Conservation (phyloP, 1,140 invertebrate species). For the Amphibalanus amphitrite region DNA sequence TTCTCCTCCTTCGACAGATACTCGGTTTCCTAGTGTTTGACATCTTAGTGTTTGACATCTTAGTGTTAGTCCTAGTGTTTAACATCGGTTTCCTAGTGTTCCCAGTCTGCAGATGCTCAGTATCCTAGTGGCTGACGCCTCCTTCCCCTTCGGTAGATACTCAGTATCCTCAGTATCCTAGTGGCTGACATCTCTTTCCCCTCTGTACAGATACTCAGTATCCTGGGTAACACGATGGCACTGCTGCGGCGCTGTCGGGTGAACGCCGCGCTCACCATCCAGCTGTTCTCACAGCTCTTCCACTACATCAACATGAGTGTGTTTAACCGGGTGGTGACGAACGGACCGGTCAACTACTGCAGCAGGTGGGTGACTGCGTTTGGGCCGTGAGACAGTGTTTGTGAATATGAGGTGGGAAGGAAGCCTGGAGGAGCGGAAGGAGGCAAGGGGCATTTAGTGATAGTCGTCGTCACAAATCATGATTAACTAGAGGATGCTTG, state of each 20-base stretch:
- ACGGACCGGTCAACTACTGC: constrained; percentile 29
- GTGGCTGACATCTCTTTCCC: constrained; percentile 29
- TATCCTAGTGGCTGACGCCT: constrained; percentile 22
- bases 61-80: background rate
- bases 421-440: too few relatives aligned
- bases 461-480: too few relatives aligned
- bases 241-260: constrained; percentile 76
- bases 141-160: too few relatives aligned
- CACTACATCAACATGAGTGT: constrained; percentile 92
- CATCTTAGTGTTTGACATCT: too few relatives aligned
- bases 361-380: constrained; percentile 22
- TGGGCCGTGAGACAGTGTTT: background rate
- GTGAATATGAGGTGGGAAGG: too few relatives aligned
- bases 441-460: too few relatives aligned
- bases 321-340: constrained; percentile 61
- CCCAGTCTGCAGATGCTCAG: constrained; percentile 35
- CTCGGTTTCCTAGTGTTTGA: background rate
- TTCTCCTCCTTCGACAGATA: background rate
- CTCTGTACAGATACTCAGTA: constrained; percentile 38
- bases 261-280: constrained; percentile 94
- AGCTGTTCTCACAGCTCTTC: constrained; percentile 94
- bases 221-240: constrained; percentile 68
- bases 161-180: background rate
- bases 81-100: constrained; percentile 1
- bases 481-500: too few relatives aligned